Base-by-base conservation (phyloP, 2,113 vertebrate genomes). In the Pelecanoides urinatrix region DNA sequence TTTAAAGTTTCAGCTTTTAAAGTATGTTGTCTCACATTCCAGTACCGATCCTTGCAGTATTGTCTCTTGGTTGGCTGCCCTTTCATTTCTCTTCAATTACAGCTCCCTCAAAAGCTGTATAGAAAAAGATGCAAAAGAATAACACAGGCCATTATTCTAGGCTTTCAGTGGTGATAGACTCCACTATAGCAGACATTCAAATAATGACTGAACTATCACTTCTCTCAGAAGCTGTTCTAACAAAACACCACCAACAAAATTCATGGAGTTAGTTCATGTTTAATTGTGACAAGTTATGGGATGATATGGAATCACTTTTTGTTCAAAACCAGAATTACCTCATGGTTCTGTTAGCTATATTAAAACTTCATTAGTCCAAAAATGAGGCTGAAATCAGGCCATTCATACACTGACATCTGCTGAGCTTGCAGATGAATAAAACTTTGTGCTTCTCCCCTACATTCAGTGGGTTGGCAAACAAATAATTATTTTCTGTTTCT, bases 381-480 rank as follows among this genome's bases (percentile, higher is more conserved):
- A 96, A 90, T 21, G 36, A 92, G 92, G 47, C 80, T 88, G 91
- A 95, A 97, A 97, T 97, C 96, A 88, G 91, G 88, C 96, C 92
- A 98, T 97, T 97, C 96, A 97, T 86, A 86, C 91, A 77, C 77
- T 87, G 94, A 96, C 97, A 98, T 97, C 97, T 97, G 97, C 96
- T 97, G 93, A 95, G 96, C 95, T 97, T 96, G 92, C 95, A 92
- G 71, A 96, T 97, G 95, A 98, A 98, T 97, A 96, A 94, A 98
- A 98, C 97, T 97, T 91, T 97, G 97, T 97, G 86, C 56, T 90
- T 94, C 72, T 93, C 72, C 76, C 83, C 63, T 65, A 71, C 90
- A 91, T 86, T 94, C 96, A 90, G 81, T 27, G 87, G 73, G 84
- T 56, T 97, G 96, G 96, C 97, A 97, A 96, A 96, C 93, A 96